Evolutionary conservation across 30 jellyfish, hydroid and myxozoan genomes (phyloP), one percentile per base, ranked within the genome.

Genomic region (Chrysaora quinquecirrha): DNA sequence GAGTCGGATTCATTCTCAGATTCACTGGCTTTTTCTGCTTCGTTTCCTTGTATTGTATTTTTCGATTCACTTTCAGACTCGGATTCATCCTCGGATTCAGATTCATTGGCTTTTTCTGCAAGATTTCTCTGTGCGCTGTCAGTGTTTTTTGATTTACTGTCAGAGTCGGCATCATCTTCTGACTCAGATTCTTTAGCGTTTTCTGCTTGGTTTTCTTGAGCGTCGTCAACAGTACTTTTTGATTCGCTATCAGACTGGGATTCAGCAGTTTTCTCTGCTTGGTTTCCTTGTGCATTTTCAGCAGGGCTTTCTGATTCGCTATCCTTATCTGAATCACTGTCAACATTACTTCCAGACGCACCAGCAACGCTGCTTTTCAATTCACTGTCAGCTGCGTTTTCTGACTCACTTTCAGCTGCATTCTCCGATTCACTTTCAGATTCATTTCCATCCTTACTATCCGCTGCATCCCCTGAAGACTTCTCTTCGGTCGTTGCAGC

Each of bases 311-410:
- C 25, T 52, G 68, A 9, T 52, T 52, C 68, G 25, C 68, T 52
- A 52, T 16, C 68, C 9, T 16, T 25, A 3, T 52, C 68, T 52
- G 68, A 12, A 4, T 52, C 68, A 10, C 29, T 38, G 11, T 38
- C 54, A 3, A 38, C 11, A 6, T 14, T 14, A 14, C 54, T 38
- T 38, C 54, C 54, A 6, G 6, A 14, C 14, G 6, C 14, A 16
- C 12, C 16, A 6, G 12, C 16, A 9, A 3, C 14, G 19, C 27
- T 16, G 58, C 16, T 52, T 52, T 19, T 20, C 19, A 25, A 9
- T 52, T 52, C 68, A 20, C 68, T 52, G 19, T 16, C 16, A 43
- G 58, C 58, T 43, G 58, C 68, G 68, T 52, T 19, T 52, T 52
- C 68, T 52, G 25, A 52, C 6, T 52, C 68, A 52, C 12, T 52